Percentiles rank a stretch among this genome's conserved stretches.
These are phyloP conservation scores for Amblyjoppa fuscipennis DNA, from an alignment of 2,888 invertebrate species.

Conservation along the genomic window DNA sequence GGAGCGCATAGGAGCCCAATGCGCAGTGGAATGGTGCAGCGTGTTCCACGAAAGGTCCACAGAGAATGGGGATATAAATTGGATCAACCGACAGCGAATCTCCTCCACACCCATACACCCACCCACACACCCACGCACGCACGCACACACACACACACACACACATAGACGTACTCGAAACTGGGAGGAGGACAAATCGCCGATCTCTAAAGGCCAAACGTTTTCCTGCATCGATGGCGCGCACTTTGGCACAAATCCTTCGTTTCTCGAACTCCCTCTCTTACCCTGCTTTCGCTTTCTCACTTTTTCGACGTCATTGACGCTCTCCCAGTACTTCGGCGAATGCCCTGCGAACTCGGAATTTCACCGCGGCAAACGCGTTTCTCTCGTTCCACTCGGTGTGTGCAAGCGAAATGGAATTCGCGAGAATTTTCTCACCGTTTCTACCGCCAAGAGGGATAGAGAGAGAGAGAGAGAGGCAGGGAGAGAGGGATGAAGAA, in stretches of 20 bases:
- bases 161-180: conserved; percentile 3
- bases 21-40: conserved; percentile 43
- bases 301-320: conserved; percentile 35
- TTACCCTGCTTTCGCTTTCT: conserved; percentile 29
- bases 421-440: conserved; percentile 54
- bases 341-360: conserved; percentile 45
- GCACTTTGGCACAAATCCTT: conserved; percentile 64
- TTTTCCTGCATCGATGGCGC: conserved; percentile 63
- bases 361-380: conserved; percentile 47
- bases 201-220: conserved; percentile 70
- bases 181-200: conserved; percentile 68
- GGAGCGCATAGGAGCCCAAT: conserved; percentile 32
- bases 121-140: not conserved
- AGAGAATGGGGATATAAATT: conserved; percentile 71
- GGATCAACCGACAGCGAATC: conserved; percentile 70
- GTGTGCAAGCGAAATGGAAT: conserved; percentile 30
- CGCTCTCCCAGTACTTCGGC: conserved; percentile 21
- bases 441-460: conserved; percentile 1
- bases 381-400: not conserved
- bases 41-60: conserved; percentile 64
- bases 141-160: not conserved
- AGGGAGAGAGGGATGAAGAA: conserved; percentile 5
- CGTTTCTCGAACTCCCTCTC: conserved; percentile 20
- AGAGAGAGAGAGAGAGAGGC: conserved; percentile 9
- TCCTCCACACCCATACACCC: conserved; percentile 47